These are phyloP conservation scores for Pao palembangensis DNA, from an alignment of 2,113 vertebrate genomes.

Conservation along the genomic window DNA sequence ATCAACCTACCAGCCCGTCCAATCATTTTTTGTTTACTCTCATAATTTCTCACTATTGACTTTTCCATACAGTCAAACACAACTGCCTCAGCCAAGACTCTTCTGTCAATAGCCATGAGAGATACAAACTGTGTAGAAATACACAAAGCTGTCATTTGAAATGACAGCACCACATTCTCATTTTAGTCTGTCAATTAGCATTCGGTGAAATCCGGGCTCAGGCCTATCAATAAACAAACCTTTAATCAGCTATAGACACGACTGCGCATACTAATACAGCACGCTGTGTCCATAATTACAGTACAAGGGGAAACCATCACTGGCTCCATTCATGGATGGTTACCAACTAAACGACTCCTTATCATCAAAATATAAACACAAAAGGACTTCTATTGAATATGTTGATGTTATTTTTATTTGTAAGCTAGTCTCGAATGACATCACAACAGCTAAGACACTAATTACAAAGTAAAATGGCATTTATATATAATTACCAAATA, in stretches of 20 bases:
- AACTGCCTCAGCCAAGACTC: constrained; percentile 22
- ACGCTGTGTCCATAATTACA: constrained; percentile 24
- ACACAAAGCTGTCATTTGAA: constrained; percentile 34
- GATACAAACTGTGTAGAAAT: constrained; percentile 38
- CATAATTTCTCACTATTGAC: constrained; percentile 45
- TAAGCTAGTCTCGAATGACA: constrained; percentile 3
- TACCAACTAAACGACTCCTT: constrained; percentile 6
- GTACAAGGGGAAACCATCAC: constrained; percentile 12
- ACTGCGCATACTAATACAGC: constrained; percentile 37
- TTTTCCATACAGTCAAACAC: constrained; percentile 20
- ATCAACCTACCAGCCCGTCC: constrained; percentile 10
- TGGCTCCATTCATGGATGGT: constrained; percentile 10
- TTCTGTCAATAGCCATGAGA: constrained; percentile 31
- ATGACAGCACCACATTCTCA: constrained; percentile 34
- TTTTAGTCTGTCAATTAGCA: constrained; percentile 44
- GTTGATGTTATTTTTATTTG: constrained; percentile 14
- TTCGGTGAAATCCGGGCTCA: constrained; percentile 14
- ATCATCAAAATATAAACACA: constrained; percentile 5
- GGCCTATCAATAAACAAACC: constrained; percentile 44
- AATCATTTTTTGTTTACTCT: constrained; percentile 27
- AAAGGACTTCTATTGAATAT: background rate
- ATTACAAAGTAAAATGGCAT: constrained; percentile 39
- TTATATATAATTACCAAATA: constrained; percentile 32
- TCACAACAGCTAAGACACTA: constrained; percentile 22
- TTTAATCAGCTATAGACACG: constrained; percentile 43